Conservation (phyloP, 30 jellyfish, hydroid and myxozoan species). For the Catostylus mosaicus region DNA sequence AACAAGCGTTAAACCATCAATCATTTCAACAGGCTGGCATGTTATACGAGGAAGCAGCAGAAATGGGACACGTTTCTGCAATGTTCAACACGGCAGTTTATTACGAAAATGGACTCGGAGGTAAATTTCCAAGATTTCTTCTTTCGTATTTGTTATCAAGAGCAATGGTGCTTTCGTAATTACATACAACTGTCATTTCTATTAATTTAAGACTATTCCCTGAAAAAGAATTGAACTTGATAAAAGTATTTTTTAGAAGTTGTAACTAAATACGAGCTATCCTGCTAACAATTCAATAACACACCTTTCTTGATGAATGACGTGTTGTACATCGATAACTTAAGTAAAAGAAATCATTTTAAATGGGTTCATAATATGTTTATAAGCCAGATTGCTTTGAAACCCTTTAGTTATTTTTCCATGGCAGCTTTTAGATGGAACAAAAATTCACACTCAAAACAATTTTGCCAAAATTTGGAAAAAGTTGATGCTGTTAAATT, state of each 20-base stretch:
- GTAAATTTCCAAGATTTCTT: neutral
- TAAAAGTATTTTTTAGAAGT: no score
- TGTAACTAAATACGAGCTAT: neutral
- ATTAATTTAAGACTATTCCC: no score
- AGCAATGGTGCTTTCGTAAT: neutral
- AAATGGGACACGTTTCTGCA: constrained; percentile 51
- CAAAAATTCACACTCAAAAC: neutral
- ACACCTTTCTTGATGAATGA: neutral
- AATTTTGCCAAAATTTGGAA: neutral
- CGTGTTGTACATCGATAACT: no score
- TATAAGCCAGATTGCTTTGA: no score
- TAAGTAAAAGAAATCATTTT: no score
- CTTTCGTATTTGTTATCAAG: neutral
- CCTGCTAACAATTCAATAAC: neutral
- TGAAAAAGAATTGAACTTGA: neutral
- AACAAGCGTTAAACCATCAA: neutral
- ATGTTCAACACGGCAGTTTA: constrained; percentile 60
- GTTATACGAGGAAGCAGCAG: constrained; percentile 63
- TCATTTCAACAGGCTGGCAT: constrained; percentile 43
- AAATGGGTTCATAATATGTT: no score
- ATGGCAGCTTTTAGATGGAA: no score
- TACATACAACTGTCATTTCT: neutral
- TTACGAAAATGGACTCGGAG: constrained; percentile 68
- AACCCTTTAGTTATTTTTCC: no score
- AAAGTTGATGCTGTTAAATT: no score